Evolutionary conservation across 2,888 invertebrate species (phyloP), one percentile per base, ranked within the genome.

Genomic region (Lycaena phlaeas): DNA sequence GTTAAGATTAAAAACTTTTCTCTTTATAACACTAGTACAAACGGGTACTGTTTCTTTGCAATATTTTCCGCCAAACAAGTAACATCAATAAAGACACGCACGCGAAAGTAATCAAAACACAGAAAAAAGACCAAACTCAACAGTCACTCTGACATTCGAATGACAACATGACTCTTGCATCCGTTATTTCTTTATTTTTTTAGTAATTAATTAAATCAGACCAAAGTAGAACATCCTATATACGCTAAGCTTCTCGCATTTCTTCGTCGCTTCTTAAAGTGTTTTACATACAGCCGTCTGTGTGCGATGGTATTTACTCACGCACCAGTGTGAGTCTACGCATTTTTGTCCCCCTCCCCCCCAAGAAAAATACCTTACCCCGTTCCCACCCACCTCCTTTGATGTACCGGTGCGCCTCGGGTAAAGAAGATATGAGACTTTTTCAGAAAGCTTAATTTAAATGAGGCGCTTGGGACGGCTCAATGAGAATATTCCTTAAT

Each of bases 371-470:
- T 63, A 62, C 53, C 62, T 63, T 63, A 72, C 79, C 72, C 73
- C 59, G 62, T 64, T 57, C 59, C 73, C 69, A 67, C 63, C 64
- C 56, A 69, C 60, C 68, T 68, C 62, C 66, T 77, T 76, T 76
- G 78, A 77, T 70, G 78, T 79, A 71, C 77, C 78, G 70, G 64
- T 65, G 65, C 67, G 75, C 77, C 77, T 64, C 75, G 70, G 75
- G 67, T 75, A 76, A 81, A 77, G 77, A 78, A 82, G 82, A 84
- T 84, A 82, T 84, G 82, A 78, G 82, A 78, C 70, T 81, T 82
- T 82, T 79, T 81, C 76, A 76, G 76, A 78, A 82, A 79, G 81
- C 84, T 81, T 84, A 82, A 84, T 84, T 84, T 82, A 82, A 82
- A 84, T 79, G 77, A 82, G 79, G 57, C 71, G 65, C 68, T 62